Conservation (phyloP, 37 sponge, comb jelly and placozoan genomes). For the Spongia lamella region DNA sequence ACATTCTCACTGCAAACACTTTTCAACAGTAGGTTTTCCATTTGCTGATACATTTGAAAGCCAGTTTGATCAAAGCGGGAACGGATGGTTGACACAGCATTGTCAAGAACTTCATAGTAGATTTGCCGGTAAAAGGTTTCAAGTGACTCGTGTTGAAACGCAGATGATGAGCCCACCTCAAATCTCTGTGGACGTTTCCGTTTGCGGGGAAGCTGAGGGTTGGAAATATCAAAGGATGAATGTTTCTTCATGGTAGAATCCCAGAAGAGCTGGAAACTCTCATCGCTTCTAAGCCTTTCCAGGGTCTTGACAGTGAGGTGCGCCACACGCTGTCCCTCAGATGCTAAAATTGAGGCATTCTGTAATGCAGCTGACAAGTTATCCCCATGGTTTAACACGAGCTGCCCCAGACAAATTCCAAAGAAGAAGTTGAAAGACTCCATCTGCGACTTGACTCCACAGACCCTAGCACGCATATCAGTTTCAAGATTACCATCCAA, state of each 20-base stretch:
- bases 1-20: background rate
- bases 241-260: background rate
- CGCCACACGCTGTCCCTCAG: slow-evolving; percentile 20
- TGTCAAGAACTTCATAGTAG: slow-evolving; percentile 11
- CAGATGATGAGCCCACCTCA: no score
- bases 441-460: slow-evolving; percentile 6
- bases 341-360: background rate
- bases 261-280: slow-evolving; percentile 14
- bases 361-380: slow-evolving; percentile 16
- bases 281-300: background rate
- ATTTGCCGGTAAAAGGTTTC: slow-evolving; percentile 5
- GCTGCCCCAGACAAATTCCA: background rate
- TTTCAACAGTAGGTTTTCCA: slow-evolving; percentile 24
- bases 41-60: background rate
- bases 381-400: slow-evolving; percentile 8
- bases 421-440: slow-evolving; percentile 17
- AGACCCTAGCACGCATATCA: background rate
- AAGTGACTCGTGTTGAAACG: background rate
- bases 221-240: background rate
- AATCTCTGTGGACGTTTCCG: slow-evolving; percentile 13
- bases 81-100: background rate
- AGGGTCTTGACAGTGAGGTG: background rate
- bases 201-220: slow-evolving; percentile 3
- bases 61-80: slow-evolving; percentile 20
- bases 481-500: slow-evolving; percentile 6